These are phyloP conservation scores for Drosophila bocqueti DNA, from an alignment of 1,140 invertebrate genomes.

Conservation along the genomic window DNA sequence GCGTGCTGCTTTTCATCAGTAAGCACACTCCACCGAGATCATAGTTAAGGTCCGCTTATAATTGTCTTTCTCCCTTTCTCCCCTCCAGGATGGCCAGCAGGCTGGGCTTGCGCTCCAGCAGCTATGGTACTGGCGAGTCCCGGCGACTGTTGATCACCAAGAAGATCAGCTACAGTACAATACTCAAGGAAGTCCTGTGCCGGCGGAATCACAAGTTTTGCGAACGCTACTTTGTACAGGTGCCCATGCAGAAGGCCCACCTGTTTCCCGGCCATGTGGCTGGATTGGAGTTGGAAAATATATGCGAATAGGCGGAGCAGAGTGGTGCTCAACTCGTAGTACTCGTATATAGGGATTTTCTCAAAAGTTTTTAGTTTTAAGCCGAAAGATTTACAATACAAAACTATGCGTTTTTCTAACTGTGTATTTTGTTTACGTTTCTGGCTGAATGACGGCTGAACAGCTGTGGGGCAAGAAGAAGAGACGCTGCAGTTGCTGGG, in stretches of 20 bases:
- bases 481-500: constrained; percentile 26
- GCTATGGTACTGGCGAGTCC: constrained; percentile 86
- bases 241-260: constrained; percentile 71
- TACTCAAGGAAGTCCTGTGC: constrained; percentile 65
- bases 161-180: constrained; percentile 56
- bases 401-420: not conserved
- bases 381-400: constrained; percentile 8
- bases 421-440: constrained; percentile 7
- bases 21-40: constrained; percentile 40
- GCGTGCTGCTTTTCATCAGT: constrained; percentile 89
- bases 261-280: constrained; percentile 74
- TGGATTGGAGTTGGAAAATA: constrained; percentile 60
- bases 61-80: not conserved
- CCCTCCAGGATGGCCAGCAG: constrained; percentile 74
- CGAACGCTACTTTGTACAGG: constrained; percentile 81
- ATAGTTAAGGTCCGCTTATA: not conserved
- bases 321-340: constrained; percentile 8
- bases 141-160: constrained; percentile 85
- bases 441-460: constrained; percentile 27
- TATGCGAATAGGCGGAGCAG: constrained; percentile 24
- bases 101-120: constrained; percentile 86
- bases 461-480: constrained; percentile 15
- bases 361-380: constrained; percentile 3
- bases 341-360: constrained; percentile 55
- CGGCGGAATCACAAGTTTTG: constrained; percentile 67